Base-by-base conservation (phyloP, 2,888 invertebrate species). In the Agapetus fuscipes region DNA sequence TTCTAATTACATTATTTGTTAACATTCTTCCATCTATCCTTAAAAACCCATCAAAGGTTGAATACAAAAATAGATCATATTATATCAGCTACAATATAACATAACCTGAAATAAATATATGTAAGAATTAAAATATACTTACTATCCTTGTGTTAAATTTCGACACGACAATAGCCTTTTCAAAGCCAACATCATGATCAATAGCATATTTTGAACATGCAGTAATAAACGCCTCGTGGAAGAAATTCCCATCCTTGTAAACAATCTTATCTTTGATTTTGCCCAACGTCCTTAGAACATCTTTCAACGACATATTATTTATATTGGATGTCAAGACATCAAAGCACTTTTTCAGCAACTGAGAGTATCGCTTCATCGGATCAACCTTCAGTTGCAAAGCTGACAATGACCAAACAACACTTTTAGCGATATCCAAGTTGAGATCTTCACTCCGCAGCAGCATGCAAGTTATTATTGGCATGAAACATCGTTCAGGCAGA, bases 221-320 rank as follows among this genome's bases (percentile, higher is more conserved):
- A 50, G 80, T 74, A 51, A 76, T 59, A 48, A 80, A 62, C 36
- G 66, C 65, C 50, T 77, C 76, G 48, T 78, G 69, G 50, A 80
- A 82, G 53, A 71, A 80, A 10, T 16, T 13, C 3, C 61, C 54
- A 37, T 66, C 60, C 47, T 68, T 71, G 46, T 60, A 60, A 42
- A 63, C 41, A 41, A 68, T 61, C 43, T 66, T 60, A 4, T 58
- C 58, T 13, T 66, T 63, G 12, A 77, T 52, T 54, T 63, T 72
- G 1, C 65, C 61, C 2, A 74, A 55, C 0, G 71, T 66, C 26
- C 61, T 58, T 48, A 74, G 59, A 25, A 79, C 56, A 12, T 75
- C 72, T 0, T 62, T 58, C 42, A 64, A 71, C 0, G 58, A 49
- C 37, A 73, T 52, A 30, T 60, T 52, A 30, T 68, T 58, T 1